Evolutionary conservation across 2,113 vertebrate species (phyloP).

Genomic region (Murina feae): DNA sequence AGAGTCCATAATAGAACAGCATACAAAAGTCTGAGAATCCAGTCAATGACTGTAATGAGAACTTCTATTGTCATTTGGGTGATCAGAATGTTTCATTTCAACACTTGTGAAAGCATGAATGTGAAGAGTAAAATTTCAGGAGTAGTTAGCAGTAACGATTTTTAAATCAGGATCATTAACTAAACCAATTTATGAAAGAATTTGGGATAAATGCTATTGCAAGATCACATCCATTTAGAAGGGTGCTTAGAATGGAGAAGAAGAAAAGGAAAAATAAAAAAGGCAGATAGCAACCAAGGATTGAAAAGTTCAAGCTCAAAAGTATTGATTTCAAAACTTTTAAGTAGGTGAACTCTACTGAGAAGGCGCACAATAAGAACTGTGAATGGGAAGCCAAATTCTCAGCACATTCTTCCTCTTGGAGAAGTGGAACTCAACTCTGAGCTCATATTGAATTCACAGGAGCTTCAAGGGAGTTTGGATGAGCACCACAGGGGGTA

Average conservation of each 20-base stretch:
- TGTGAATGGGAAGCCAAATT: slow-evolving; percentile 32
- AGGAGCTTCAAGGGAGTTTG: slow-evolving; percentile 58
- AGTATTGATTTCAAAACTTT: slow-evolving; percentile 65
- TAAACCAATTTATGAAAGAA: slow-evolving; percentile 74
- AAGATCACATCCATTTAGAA: slow-evolving; percentile 60
- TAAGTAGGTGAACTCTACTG: slow-evolving; percentile 41
- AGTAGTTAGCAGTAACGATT: slow-evolving; percentile 76
- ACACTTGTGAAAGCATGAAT: slow-evolving; percentile 71
- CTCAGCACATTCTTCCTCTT: slow-evolving; percentile 31
- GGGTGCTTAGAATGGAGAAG: background rate
- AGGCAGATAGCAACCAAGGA: slow-evolving; percentile 44
- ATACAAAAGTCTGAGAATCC: slow-evolving; percentile 65
- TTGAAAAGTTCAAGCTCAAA: slow-evolving; percentile 70
- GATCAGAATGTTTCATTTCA: slow-evolving; percentile 78
- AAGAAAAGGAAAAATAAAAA: background rate
- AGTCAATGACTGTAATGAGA: slow-evolving; percentile 73
- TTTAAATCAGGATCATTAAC: slow-evolving; percentile 79
- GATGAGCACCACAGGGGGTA: slow-evolving; percentile 49
- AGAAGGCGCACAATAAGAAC: slow-evolving; percentile 21
- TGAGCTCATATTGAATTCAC: slow-evolving; percentile 60
- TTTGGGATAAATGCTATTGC: slow-evolving; percentile 60
- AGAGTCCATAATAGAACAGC: slow-evolving; percentile 48
- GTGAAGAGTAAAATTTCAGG: slow-evolving; percentile 75
- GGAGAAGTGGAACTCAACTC: slow-evolving; percentile 49
- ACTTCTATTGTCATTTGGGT: slow-evolving; percentile 72